Evolutionary conservation across 2,888 invertebrate genomes (phyloP), one percentile per base, ranked within the genome.

Genomic region (Plebejus anna): DNA sequence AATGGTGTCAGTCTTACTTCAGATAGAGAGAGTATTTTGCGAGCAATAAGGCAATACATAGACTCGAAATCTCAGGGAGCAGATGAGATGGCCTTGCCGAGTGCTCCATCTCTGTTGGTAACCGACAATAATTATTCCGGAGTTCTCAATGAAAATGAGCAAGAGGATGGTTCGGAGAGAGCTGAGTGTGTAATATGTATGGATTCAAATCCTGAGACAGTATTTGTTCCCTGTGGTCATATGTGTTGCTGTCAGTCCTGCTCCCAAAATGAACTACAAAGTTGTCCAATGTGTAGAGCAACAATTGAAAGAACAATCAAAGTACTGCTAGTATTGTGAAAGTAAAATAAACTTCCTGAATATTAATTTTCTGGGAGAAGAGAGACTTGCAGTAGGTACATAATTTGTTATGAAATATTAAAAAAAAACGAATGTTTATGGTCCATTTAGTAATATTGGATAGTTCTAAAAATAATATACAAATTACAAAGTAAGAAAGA

Each of bases 151-250:
- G 79, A 81, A 79, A 81, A 85, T 78, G 86, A 89, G 78, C 84
- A 85, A 78, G 89, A 89, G 75, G 84, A 82, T 76, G 79, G 83
- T 55, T 75, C 77, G 82, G 86, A 86, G 71, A 92, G 92, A 79
- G 94, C 95, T 9, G 98, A 98, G 90, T 98, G 98, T 93, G 97
- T 97, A 59, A 95, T 98, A 82, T 98, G 98, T 87, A 95, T 98
- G 95, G 97, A 97, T 88, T 90, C 92, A 81, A 94, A 94, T 87
- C 89, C 90, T 82, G 95, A 96, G 87, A 94, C 97, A 76, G 96
- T 98, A 83, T 97, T 97, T 93, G 95, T 98, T 82, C 97, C 97
- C 77, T 98, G 98, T 87, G 98, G 98, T 77, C 98, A 98, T 88
- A 95, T 97, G 85, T 98, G 98, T 86, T 96, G 96, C 86, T 98